Evolutionary conservation across 2,888 invertebrate species (phyloP).

Genomic region (Eupithecia vulgata): DNA sequence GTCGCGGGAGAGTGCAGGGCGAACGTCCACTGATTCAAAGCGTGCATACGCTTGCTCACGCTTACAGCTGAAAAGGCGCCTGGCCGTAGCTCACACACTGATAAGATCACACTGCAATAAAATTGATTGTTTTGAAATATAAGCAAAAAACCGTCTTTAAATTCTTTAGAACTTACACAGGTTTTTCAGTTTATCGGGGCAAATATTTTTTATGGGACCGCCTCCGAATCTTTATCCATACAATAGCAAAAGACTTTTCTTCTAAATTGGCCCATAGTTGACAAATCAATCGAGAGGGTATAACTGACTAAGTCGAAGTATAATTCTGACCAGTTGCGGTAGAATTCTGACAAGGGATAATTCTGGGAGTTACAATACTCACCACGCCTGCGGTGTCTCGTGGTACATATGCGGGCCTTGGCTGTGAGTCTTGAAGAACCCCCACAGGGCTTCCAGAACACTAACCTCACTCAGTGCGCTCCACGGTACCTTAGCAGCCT

Average conservation of each 20-base stretch:
- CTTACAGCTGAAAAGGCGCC: not conserved
- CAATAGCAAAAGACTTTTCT: too few relatives aligned
- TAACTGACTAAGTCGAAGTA: too few relatives aligned
- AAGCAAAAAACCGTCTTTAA: too few relatives aligned
- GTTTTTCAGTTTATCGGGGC: too few relatives aligned
- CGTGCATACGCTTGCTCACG: not conserved
- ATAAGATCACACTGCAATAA: constrained; percentile 51
- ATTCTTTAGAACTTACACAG: too few relatives aligned
- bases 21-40: constrained; percentile 51
- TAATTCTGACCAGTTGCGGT: not conserved
- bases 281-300: too few relatives aligned
- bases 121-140: too few relatives aligned
- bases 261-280: too few relatives aligned
- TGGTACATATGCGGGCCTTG: constrained; percentile 63
- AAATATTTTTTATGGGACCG: too few relatives aligned
- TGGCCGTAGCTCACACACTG: constrained; percentile 53
- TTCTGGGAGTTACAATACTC: not conserved
- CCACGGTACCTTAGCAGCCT: constrained; percentile 65
- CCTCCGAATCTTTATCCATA: too few relatives aligned
- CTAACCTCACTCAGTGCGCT: constrained; percentile 59
- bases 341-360: not conserved
- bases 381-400: constrained; percentile 54
- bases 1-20: constrained; percentile 56
- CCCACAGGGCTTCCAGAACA: constrained; percentile 62
- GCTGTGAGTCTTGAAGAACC: constrained; percentile 66